phyloP scores from a whole-genome alignment of 2,113 vertebrate species.

The Heterotilapia buettikoferi region DNA sequence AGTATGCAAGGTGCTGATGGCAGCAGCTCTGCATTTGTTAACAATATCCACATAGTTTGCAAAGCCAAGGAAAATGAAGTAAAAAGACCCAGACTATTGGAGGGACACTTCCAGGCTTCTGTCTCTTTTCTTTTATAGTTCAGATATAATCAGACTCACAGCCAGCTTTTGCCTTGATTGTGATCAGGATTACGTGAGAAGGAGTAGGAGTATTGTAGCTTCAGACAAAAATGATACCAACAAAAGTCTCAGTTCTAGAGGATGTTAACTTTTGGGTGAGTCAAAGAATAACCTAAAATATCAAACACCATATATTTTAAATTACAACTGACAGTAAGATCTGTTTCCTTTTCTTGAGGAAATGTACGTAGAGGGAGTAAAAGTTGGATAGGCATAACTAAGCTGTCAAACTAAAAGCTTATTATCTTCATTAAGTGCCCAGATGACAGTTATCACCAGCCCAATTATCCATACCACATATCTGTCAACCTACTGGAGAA shows the following conservation, averaged over 20 bases:
- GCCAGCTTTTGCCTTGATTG: constrained; percentile 5
- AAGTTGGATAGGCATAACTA: neutral
- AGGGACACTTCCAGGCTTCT: neutral
- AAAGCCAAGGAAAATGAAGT: neutral
- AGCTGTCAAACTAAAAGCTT: constrained; percentile 47
- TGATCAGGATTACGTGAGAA: neutral
- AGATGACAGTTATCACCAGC: constrained; percentile 44
- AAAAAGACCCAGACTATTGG: neutral
- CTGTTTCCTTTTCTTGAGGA: neutral
- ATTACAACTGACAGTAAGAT: neutral
- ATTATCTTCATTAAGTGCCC: constrained; percentile 52
- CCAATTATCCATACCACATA: constrained; percentile 51
- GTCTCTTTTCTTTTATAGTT: neutral
- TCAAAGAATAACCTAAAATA: neutral
- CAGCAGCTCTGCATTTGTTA: constrained; percentile 45
- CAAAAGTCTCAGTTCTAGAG: neutral
- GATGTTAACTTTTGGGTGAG: neutral
- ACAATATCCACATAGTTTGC: constrained; percentile 16
- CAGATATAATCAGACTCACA: neutral
- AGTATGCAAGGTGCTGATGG: constrained; percentile 47
- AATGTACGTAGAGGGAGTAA: neutral
- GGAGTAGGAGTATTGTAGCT: neutral
- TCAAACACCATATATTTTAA: neutral
- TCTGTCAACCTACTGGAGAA: constrained; percentile 28
- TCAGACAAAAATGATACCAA: neutral